Percentiles rank a stretch among this genome's conserved stretches.
These are phyloP conservation scores for Ochotona curzoniae DNA, from an alignment of 2,113 vertebrate species.

Conservation along the genomic window DNA sequence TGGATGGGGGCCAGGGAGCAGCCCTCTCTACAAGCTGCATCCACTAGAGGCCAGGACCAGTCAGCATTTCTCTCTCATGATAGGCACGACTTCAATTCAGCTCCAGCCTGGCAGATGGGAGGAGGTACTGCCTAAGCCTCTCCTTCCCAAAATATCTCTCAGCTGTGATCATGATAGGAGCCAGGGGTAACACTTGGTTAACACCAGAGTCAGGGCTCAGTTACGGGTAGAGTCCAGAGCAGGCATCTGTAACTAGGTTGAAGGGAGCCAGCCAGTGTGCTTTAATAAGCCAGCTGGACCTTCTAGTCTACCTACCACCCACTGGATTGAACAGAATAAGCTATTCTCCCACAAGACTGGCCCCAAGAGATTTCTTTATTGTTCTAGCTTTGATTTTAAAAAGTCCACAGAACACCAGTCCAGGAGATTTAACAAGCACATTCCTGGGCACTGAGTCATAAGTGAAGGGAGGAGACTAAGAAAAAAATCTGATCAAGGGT, in stretches of 20 bases:
- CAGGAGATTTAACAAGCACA: slow-evolving; percentile 58
- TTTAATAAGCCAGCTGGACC: neutral
- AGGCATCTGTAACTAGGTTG: neutral
- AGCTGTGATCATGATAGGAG: slow-evolving; percentile 15
- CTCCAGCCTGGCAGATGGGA: neutral
- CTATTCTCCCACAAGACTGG: slow-evolving; percentile 10
- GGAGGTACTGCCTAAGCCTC: neutral
- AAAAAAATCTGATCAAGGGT: slow-evolving; percentile 44
- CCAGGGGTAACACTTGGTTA: neutral
- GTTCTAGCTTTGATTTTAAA: slow-evolving; percentile 64
- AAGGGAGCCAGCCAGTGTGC: neutral
- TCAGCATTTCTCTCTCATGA: slow-evolving; percentile 12
- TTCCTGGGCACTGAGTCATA: slow-evolving; percentile 69
- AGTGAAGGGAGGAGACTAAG: neutral
- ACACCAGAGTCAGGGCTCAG: neutral
- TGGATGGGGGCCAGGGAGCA: neutral
- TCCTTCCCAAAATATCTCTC: neutral
- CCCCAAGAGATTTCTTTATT: slow-evolving; percentile 50
- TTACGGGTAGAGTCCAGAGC: neutral
- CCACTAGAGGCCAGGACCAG: neutral
- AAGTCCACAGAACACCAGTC: neutral
- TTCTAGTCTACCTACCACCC: neutral
- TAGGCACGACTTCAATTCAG: slow-evolving; percentile 3
- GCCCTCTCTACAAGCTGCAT: neutral
- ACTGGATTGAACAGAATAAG: slow-evolving; percentile 36